Evolutionary conservation across 53 echinoderm and acorn worm genomes (phyloP).

Genomic region (Patiria pectinifera): DNA sequence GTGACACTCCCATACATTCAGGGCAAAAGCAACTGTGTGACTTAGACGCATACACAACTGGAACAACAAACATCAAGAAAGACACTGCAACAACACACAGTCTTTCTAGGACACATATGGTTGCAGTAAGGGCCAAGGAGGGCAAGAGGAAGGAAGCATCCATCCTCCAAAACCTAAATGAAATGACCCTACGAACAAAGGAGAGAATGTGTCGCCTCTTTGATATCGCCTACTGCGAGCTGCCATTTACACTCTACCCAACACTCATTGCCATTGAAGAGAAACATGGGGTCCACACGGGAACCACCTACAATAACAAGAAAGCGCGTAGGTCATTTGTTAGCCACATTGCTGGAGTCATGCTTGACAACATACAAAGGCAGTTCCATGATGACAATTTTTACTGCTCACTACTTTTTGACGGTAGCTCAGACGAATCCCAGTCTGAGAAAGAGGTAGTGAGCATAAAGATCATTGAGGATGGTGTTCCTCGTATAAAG

Average conservation of each 20-base stretch:
- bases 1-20: not conserved
- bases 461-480: slow-evolving; percentile 50
- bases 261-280: slow-evolving; percentile 34
- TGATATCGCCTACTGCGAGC: too few species aligned
- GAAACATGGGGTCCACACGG: not conserved
- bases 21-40: slow-evolving; percentile 58
- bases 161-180: too few species aligned
- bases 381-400: too few species aligned
- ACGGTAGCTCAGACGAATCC: slow-evolving; percentile 44
- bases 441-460: slow-evolving; percentile 26
- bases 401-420: slow-evolving; percentile 45
- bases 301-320: not conserved
- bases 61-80: slow-evolving; percentile 47
- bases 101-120: too few species aligned
- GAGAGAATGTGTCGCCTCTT: slow-evolving; percentile 36
- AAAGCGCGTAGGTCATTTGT: too few species aligned
- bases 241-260: too few species aligned
- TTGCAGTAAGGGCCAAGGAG: not conserved
- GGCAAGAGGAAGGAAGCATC: not conserved
- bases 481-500: slow-evolving; percentile 62
- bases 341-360: not conserved
- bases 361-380: too few species aligned
- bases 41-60: slow-evolving; percentile 44
- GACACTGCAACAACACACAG: slow-evolving; percentile 13
- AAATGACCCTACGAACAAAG: not conserved